These are phyloP conservation scores for Patella depressa DNA, from an alignment of 2,888 invertebrate species.

Conservation along the genomic window DNA sequence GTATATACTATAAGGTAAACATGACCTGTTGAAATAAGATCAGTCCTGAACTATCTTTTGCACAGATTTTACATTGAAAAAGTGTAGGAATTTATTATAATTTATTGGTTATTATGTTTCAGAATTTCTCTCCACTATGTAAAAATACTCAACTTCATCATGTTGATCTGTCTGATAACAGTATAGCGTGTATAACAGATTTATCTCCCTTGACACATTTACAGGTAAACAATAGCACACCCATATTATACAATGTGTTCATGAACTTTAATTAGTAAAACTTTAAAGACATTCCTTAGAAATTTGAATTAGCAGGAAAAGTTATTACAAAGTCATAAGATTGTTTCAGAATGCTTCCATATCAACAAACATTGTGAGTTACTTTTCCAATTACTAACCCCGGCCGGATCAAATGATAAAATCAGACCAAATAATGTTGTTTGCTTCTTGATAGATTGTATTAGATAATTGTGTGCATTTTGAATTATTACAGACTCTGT, in stretches of 20 bases:
- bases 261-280: no score
- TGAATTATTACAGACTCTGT: slow-evolving; percentile 78
- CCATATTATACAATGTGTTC: neutral
- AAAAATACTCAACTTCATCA: slow-evolving; percentile 85
- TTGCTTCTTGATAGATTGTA: slow-evolving; percentile 20
- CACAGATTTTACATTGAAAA: no score
- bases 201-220: slow-evolving; percentile 85
- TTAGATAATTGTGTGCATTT: slow-evolving; percentile 6
- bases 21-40: no score
- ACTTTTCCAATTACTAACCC: no score
- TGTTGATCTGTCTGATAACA: slow-evolving; percentile 90
- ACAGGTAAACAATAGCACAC: slow-evolving; percentile 77
- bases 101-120: slow-evolving; percentile 44
- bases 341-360: no score
- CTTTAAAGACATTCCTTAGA: no score
- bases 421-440: neutral
- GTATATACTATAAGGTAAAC: no score
- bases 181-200: slow-evolving; percentile 87
- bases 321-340: no score
- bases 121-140: slow-evolving; percentile 89
- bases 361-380: no score
- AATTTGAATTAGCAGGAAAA: no score
- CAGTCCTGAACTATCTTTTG: no score
- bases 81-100: neutral
- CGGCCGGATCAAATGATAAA: neutral